phyloP scores from a whole-genome alignment of 2,113 vertebrate species.

The Callipepla squamata region DNA sequence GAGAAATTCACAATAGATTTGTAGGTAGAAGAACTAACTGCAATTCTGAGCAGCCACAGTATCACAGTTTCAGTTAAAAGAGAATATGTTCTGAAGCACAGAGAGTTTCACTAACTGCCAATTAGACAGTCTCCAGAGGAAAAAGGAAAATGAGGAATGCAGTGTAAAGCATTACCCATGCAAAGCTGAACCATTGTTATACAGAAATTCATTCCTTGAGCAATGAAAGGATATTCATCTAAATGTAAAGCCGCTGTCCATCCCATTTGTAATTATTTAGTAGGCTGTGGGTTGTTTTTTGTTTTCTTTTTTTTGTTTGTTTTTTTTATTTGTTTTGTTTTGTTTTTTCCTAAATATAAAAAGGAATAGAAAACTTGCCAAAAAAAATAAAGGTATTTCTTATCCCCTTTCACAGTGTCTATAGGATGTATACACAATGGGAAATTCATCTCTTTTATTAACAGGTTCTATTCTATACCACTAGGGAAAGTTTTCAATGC shows the following conservation, averaged over 20 bases:
- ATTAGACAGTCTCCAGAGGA: constrained; percentile 13
- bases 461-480: not conserved
- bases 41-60: not conserved
- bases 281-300: not conserved
- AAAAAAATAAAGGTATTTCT: not conserved
- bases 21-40: not conserved
- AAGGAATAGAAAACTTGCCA: not conserved
- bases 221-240: not conserved
- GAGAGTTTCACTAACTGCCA: constrained; percentile 10
- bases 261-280: not conserved
- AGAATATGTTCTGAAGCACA: not conserved
- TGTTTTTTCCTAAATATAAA: not conserved
- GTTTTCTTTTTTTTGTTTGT: not conserved
- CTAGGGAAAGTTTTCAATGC: not conserved
- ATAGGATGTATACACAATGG: not conserved
- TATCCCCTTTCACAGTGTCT: not conserved
- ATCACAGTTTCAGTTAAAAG: constrained; percentile 16
- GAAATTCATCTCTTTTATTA: not conserved
- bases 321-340: not conserved
- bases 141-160: constrained; percentile 25
- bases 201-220: not conserved
- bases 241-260: not conserved
- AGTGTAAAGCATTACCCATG: not conserved
- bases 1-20: not conserved
- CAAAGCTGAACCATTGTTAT: not conserved